These are phyloP conservation scores for Brassicogethes aeneus DNA, from an alignment of 2,888 invertebrate species.

Conservation along the genomic window DNA sequence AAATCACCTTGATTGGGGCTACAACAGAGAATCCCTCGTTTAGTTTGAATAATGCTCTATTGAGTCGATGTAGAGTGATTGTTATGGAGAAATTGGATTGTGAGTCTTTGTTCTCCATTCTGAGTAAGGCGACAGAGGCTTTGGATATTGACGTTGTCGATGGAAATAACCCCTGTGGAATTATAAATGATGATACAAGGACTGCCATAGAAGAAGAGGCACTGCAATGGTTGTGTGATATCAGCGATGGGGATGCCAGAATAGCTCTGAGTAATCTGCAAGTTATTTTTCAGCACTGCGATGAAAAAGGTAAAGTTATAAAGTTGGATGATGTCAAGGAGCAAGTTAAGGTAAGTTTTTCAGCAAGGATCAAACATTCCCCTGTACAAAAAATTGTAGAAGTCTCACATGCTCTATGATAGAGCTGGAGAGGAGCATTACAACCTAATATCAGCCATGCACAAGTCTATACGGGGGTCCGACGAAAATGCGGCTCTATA, in stretches of 20 bases:
- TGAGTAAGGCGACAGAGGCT: conserved; percentile 48
- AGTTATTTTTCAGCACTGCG: conserved; percentile 53
- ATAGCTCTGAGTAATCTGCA: conserved; percentile 69
- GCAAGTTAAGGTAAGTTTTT: conserved; percentile 54
- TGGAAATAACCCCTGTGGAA: conserved; percentile 13
- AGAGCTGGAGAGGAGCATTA: conserved; percentile 75
- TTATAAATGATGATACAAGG: conserved; percentile 18
- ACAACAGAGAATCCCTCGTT: conserved; percentile 88
- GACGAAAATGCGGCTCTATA: conserved; percentile 75
- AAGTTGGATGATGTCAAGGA: conserved; percentile 60
- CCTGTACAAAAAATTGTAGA: conserved; percentile 37
- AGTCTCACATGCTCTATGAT: conserved; percentile 71
- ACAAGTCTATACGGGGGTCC: conserved; percentile 73
- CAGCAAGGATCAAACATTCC: background rate
- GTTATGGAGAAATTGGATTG: conserved; percentile 60
- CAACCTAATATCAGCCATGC: conserved; percentile 72
- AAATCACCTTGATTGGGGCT: conserved; percentile 68
- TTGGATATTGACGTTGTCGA: conserved; percentile 36
- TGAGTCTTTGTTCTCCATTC: conserved; percentile 51
- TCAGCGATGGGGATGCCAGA: conserved; percentile 76
- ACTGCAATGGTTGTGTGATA: conserved; percentile 60
- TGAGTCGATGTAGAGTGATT: conserved; percentile 71
- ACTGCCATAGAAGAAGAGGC: conserved; percentile 49
- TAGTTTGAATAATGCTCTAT: conserved; percentile 66
- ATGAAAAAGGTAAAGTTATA: conserved; percentile 43